Evolutionary conservation across 2,113 vertebrate genomes (phyloP), one percentile per base, ranked within the genome.

Genomic region (Kryptolebias marmoratus): DNA sequence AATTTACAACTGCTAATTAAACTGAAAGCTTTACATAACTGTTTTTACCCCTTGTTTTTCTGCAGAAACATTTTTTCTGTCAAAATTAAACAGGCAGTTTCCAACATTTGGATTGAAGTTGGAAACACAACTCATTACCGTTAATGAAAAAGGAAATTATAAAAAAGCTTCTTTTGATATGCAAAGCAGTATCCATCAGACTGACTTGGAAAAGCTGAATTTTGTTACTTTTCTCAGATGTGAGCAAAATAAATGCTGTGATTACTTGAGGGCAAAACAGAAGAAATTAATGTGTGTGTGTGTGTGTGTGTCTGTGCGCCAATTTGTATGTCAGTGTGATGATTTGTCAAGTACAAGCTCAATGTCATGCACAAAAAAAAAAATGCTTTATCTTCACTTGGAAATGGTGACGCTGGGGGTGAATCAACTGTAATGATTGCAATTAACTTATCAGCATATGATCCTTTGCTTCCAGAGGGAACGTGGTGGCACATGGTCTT

Each of bases 371-470:
- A 73, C 82, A 80, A 90, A 89, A 10, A 84, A 65, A 66, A 82
- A 62, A 68, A 61, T 3, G 45, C 58, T 85, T 89, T 83, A 90
- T 91, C 87, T 88, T 50, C 45, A 52, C 76, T 75, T 70, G 65
- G 54, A 70, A 72, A 68, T 61, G 45, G 64, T 78, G 85, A 84
- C 90, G 86, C 77, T 79, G 77, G 59, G 64, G 83, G 79, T 75
- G 69, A 54, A 71, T 77, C 15, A 52, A 72, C 77, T 58, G 63
- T 89, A 88, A 90, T 86, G 66, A 71, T 69, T 78, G 83, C 89
- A 90, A 91, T 92, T 90, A 91, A 89, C 86, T 66, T 90, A 89
- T 92, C 85, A 81, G 74, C 75, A 73, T 71, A 82, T 84, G 66
- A 77, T 85, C 85, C 85, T 90, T 82, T 73, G 72, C 75, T 73